A percentile compares a stretch with the other conserved stretches of the same genome.
These are phyloP conservation scores for Calliphora vicina DNA, from an alignment of 1,140 invertebrate genomes.

Conservation along the genomic window DNA sequence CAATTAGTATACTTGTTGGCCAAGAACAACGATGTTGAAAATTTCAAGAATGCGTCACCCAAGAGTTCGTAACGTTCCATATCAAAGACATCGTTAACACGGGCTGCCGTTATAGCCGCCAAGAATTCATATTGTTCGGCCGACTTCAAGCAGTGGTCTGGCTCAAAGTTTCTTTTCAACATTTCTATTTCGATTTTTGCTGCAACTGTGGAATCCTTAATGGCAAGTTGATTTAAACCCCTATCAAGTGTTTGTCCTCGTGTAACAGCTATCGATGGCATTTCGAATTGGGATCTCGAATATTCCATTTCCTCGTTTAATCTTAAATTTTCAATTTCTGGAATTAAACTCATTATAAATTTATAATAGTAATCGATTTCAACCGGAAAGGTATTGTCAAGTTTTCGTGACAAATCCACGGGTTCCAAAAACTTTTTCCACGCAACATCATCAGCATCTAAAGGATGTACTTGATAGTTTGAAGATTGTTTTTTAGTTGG, in stretches of 20 bases:
- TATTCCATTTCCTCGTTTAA: conserved; percentile 44
- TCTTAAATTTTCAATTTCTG: conserved; percentile 43
- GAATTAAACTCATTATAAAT: conserved; percentile 40
- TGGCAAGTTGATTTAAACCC: not conserved
- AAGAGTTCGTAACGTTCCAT: conserved; percentile 85
- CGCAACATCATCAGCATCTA: not conserved
- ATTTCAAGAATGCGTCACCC: conserved; percentile 90
- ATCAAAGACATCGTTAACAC: conserved; percentile 80
- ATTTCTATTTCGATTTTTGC: conserved; percentile 27
- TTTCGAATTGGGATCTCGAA: conserved; percentile 49
- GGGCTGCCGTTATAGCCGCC: conserved; percentile 75
- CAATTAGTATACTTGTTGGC: conserved; percentile 73
- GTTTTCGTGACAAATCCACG: conserved; percentile 69
- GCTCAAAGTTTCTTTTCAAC: conserved; percentile 20
- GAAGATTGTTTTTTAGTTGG: not conserved
- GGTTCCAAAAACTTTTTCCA: conserved; percentile 72
- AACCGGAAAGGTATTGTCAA: conserved; percentile 69
- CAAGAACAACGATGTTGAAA: conserved; percentile 76
- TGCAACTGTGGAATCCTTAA: not conserved
- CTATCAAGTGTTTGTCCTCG: not conserved
- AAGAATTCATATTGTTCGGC: conserved; percentile 64
- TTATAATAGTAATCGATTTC: conserved; percentile 74
- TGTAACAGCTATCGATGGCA: conserved; percentile 32
- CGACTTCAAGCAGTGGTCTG: conserved; percentile 17
- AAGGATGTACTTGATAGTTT: not conserved